Evolutionary conservation across 1,140 invertebrate genomes (phyloP).

Genomic region (Rhopalosiphum maidis): DNA sequence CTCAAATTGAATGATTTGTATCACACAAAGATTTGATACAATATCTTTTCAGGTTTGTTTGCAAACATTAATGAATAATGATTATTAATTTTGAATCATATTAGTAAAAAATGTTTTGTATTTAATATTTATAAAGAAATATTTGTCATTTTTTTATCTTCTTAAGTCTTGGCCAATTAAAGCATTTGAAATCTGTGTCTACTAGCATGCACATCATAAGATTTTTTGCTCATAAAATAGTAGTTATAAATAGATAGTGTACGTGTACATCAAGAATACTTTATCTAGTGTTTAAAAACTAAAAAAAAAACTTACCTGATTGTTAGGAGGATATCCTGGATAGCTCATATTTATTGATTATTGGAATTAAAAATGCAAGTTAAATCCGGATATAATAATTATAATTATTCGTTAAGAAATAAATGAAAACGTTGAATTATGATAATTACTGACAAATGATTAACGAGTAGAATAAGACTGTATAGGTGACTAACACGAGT

Average conservation of each 20-base stretch:
- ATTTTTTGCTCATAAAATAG: neutral
- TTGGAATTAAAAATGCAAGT: neutral
- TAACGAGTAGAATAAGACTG: neutral
- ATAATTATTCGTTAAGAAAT: no score
- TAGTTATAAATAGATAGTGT: neutral
- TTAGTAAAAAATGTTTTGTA: neutral
- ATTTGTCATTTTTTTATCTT: neutral
- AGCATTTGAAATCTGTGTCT: neutral
- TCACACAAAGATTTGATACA: neutral
- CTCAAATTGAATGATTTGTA: neutral
- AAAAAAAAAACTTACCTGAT: constrained; percentile 57
- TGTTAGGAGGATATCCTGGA: constrained; percentile 59
- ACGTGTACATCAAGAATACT: neutral
- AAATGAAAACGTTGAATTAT: no score
- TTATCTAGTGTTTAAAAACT: neutral
- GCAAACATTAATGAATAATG: no score
- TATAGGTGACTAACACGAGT: neutral
- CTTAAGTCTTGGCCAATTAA: neutral
- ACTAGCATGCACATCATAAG: neutral
- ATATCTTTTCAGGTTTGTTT: neutral
- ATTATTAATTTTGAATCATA: neutral
- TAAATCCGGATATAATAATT: neutral
- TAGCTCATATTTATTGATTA: constrained; percentile 57
- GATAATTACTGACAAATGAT: neutral
- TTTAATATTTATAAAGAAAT: neutral